Conservation (phyloP, 2,797 vertebrate genomes). For the Lutjanus argentimaculatus region DNA sequence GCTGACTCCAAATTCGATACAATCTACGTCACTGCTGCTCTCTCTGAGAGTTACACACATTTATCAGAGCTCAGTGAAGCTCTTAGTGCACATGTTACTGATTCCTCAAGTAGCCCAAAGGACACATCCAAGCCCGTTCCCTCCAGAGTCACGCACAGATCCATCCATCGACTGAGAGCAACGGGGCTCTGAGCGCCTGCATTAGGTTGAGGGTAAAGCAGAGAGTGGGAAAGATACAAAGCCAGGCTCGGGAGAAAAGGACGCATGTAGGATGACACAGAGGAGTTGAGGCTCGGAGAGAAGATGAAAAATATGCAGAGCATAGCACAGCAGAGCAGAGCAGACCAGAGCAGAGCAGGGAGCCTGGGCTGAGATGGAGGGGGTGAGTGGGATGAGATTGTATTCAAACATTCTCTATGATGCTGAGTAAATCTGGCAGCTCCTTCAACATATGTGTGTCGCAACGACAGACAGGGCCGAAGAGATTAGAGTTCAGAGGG, state of each 20-base stretch:
- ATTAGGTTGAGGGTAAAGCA: constrained; percentile 22
- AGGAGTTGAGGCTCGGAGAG: constrained; percentile 32
- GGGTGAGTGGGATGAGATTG: constrained; percentile 34
- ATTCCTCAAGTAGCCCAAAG: constrained; percentile 63
- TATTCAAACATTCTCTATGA: constrained; percentile 60
- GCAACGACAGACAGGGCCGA: constrained; percentile 28
- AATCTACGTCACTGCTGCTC: constrained; percentile 37
- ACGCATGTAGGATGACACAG: constrained; percentile 33
- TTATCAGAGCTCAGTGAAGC: constrained; percentile 60
- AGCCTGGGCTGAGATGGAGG: constrained; percentile 25
- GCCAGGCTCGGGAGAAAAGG: constrained; percentile 25
- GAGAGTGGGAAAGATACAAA: constrained; percentile 28
- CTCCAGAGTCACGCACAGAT: constrained; percentile 28
- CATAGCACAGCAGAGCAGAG: constrained; percentile 35
- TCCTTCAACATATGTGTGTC: constrained; percentile 48
- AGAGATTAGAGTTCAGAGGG: constrained; percentile 46
- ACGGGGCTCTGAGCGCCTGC: constrained; percentile 23
- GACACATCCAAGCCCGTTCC: constrained; percentile 58
- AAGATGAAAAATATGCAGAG: constrained; percentile 35
- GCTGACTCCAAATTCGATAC: constrained; percentile 64
- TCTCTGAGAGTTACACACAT: constrained; percentile 50
- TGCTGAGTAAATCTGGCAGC: constrained; percentile 60
- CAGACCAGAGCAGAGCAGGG: constrained; percentile 33
- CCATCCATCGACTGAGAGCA: constrained; percentile 44
- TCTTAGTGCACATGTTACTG: constrained; percentile 41